Evolutionary conservation across 2,888 invertebrate species (phyloP).

Genomic region (Quadroppia sp.): DNA sequence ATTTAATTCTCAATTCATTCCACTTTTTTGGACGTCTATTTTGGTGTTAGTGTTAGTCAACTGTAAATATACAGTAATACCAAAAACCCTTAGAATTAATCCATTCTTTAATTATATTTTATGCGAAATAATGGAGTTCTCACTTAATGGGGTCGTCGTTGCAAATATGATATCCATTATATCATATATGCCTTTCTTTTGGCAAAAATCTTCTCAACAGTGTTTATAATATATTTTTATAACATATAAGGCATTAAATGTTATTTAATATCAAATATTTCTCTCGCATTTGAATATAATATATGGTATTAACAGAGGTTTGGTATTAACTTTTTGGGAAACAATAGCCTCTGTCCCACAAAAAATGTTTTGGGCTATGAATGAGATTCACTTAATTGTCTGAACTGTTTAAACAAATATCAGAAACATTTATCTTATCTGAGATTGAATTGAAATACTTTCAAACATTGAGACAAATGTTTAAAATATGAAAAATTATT

Average conservation of each 20-base stretch:
- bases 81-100: background rate
- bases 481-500: background rate
- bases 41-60: background rate
- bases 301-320: slow-evolving; percentile 4
- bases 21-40: background rate
- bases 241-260: background rate
- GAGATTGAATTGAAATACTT: slow-evolving; percentile 10
- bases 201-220: background rate
- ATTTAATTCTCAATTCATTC: background rate
- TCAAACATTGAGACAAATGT: slow-evolving; percentile 8
- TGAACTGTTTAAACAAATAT: slow-evolving; percentile 1
- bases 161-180: background rate
- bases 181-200: slow-evolving; percentile 3
- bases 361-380: slow-evolving; percentile 4
- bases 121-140: slow-evolving; percentile 9
- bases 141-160: slow-evolving; percentile 23
- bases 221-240: background rate
- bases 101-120: slow-evolving; percentile 18
- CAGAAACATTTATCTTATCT: slow-evolving; percentile 15
- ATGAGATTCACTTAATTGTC: slow-evolving; percentile 30
- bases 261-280: too few species aligned
- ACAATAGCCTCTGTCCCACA: slow-evolving; percentile 25
- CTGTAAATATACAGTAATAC: background rate
- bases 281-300: slow-evolving; percentile 1
- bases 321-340: slow-evolving; percentile 24